Base-by-base conservation (phyloP, 2,113 vertebrate species). In the Garra rufa region DNA sequence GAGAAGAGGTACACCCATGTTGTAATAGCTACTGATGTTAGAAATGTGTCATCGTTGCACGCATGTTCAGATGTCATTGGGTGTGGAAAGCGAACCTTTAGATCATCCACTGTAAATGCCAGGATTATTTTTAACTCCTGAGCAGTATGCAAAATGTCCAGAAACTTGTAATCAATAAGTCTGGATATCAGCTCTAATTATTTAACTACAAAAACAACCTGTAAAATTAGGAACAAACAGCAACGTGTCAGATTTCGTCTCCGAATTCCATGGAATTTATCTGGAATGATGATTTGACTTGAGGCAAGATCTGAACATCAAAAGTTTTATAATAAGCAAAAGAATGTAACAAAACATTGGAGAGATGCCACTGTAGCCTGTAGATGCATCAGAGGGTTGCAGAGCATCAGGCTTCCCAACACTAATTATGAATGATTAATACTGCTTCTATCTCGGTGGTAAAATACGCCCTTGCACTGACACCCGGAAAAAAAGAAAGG, bases 1-100 rank as follows among this genome's bases (percentile, higher is more conserved):
- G 13, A 70, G 46, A 69, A 24, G 19, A 52, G 46, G 28, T 52
- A 69, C 59, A 65, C 79, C 79, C 79, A 52, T 81, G 63, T 81
- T 19, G 3, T 81, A 81, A 69, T 52, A 69, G 26, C 30, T 80
- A 8, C 9, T 55, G 63, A 24, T 41, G 79, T 48, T 44, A 69
- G 30, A 69, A 81, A 70, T 70, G 63, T 81, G 65, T 82, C 63
- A 82, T 82, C 30, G 10, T 19, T 71, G 7, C 8, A 65, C 2
- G 46, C 21, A 70, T 52, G 6, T 48, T 82, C 63, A 67, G 61
- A 67, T 48, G 24, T 34, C 65, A 67, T 1, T 71, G 80, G 80
- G 30, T 71, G 65, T 71, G 79, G 4, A 76, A 24, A 59, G 24
- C 9, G 26, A 50, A 28, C 24, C 11, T 55, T 76, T 14, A 38